Evolutionary conservation across 1,140 invertebrate species (phyloP).

Genomic region (Apolygus lucorum): DNA sequence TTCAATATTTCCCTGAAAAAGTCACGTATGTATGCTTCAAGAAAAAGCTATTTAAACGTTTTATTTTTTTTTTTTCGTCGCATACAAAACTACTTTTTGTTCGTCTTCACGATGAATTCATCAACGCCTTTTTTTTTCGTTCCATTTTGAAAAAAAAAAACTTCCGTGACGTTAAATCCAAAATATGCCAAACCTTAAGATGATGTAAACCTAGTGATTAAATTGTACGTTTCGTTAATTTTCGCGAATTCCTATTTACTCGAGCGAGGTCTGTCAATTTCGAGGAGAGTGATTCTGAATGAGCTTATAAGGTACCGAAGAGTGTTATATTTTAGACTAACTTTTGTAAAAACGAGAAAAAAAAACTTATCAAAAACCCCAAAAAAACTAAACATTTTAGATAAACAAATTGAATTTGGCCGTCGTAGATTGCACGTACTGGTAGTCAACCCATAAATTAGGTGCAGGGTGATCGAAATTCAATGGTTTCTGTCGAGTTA

Average conservation of each 20-base stretch:
- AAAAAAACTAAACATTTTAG: neutral
- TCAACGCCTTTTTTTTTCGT: too few species aligned
- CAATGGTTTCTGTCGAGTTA: too few species aligned
- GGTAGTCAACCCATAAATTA: too few species aligned
- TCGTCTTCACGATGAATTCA: too few species aligned
- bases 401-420: neutral
- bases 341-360: neutral
- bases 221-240: neutral
- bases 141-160: too few species aligned
- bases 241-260: neutral
- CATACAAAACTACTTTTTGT: too few species aligned
- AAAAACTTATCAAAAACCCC: neutral
- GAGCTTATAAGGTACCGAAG: neutral
- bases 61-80: neutral
- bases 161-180: too few species aligned
- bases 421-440: neutral
- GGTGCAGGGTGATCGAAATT: too few species aligned
- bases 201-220: too few species aligned
- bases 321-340: neutral
- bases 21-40: neutral
- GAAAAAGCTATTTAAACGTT: neutral
- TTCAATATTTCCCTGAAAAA: neutral
- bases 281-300: neutral
- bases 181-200: too few species aligned
- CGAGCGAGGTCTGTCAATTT: neutral